Percentiles rank a stretch among this genome's conserved stretches.
These are phyloP conservation scores for Moxostoma hubbsi DNA, from an alignment of 2,797 vertebrate species.

Conservation along the genomic window DNA sequence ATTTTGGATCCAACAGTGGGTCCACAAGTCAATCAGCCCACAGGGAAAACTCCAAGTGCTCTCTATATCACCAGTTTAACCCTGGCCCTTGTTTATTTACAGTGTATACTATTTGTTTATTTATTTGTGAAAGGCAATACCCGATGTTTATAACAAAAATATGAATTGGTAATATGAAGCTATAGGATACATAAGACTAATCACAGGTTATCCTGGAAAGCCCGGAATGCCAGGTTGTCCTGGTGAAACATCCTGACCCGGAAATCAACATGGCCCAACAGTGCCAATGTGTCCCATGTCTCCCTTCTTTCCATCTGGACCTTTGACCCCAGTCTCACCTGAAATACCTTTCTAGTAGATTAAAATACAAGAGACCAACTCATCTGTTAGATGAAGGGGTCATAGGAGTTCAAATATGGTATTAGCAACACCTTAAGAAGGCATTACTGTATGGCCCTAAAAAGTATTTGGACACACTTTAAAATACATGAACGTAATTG, in stretches of 20 bases:
- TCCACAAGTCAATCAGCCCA: too few relatives aligned
- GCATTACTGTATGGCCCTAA: not conserved
- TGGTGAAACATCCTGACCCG: constrained; percentile 76
- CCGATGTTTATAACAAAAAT: not conserved
- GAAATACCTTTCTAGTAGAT: constrained; percentile 71
- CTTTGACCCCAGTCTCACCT: constrained; percentile 74
- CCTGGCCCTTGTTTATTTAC: not conserved
- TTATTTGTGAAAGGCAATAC: not conserved
- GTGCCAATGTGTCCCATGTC: constrained; percentile 71
- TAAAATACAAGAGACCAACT: too few relatives aligned
- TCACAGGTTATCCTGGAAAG: constrained; percentile 82
- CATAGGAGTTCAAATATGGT: too few relatives aligned
- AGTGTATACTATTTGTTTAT: not conserved
- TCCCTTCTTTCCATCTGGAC: constrained; percentile 78
- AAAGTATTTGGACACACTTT: not conserved
- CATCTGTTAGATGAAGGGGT: not conserved
- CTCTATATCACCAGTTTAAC: too few relatives aligned
- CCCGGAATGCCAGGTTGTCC: constrained; percentile 81
- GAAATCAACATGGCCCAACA: constrained; percentile 74
- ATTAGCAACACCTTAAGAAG: too few relatives aligned
- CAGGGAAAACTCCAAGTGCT: too few relatives aligned
- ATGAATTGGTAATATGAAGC: not conserved
- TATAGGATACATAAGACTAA: constrained; percentile 43
- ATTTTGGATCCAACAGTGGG: too few relatives aligned
- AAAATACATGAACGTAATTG: not conserved